Evolutionary conservation across 2,113 vertebrate species (phyloP).

Genomic region (Rhagologus leucostigma): DNA sequence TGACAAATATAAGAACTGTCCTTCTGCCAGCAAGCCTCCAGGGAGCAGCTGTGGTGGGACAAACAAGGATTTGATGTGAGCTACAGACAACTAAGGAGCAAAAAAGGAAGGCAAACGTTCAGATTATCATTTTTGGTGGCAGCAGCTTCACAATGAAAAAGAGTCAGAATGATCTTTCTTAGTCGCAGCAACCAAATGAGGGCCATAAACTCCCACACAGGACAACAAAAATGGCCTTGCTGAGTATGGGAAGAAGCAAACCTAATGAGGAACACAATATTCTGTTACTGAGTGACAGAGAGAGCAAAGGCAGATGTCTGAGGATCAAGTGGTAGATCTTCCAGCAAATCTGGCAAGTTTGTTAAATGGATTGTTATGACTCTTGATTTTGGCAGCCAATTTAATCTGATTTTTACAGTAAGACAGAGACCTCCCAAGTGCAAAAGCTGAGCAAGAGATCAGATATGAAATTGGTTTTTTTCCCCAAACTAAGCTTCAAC

Average conservation of each 20-base stretch:
- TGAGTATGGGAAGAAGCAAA: not conserved
- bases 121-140: not conserved
- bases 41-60: not conserved
- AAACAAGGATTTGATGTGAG: not conserved
- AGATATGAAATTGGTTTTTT: not conserved
- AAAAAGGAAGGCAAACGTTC: not conserved
- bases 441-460: conserved; percentile 25
- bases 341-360: not conserved
- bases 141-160: not conserved
- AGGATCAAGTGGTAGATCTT: not conserved
- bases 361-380: not conserved
- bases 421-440: conserved; percentile 43
- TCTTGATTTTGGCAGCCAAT: conserved; percentile 37
- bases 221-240: not conserved
- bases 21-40: not conserved
- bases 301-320: not conserved
- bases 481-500: not conserved
- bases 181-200: not conserved
- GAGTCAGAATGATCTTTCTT: not conserved
- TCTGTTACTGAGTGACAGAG: not conserved
- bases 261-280: not conserved
- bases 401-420: conserved; percentile 30
- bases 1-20: rapidly evolving
- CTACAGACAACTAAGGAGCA: not conserved
- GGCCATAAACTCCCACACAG: not conserved